A percentile compares a stretch with the other conserved stretches of the same genome.
Evolutionary conservation across 2,797 vertebrate species (phyloP).

Genomic region (Cyprinodon diabolis): DNA sequence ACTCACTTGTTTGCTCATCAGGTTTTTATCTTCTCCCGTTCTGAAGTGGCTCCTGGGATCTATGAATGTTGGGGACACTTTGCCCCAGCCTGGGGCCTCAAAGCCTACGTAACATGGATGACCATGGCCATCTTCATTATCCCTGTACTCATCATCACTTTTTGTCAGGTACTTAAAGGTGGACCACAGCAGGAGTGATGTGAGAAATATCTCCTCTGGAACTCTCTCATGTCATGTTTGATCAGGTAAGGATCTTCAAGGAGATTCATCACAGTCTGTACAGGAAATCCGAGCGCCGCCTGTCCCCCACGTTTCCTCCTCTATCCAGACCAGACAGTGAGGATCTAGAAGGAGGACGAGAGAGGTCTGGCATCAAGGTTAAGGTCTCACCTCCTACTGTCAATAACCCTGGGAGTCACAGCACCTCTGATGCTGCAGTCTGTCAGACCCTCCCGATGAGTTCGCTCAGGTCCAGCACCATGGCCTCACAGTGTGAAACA

Average conservation of each 20-base stretch:
- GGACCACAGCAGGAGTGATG: conserved; percentile 21
- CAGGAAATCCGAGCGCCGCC: conserved; percentile 69
- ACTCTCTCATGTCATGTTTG: neutral
- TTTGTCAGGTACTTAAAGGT: conserved; percentile 80
- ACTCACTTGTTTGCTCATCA: conserved; percentile 81
- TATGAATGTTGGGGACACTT: conserved; percentile 90
- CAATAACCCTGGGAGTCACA: conserved; percentile 18
- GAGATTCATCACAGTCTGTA: conserved; percentile 86
- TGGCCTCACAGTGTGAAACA: conserved; percentile 12
- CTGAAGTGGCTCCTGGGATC: conserved; percentile 78
- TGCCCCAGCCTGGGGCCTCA: conserved; percentile 86
- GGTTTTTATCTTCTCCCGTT: conserved; percentile 91
- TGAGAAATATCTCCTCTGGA: neutral
- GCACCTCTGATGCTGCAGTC: conserved; percentile 10
- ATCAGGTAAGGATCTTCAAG: conserved; percentile 85
- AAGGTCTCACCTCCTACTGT: conserved; percentile 23
- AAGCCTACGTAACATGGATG: conserved; percentile 92
- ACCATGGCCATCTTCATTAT: conserved; percentile 88
- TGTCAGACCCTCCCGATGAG: conserved; percentile 36
- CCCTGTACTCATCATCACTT: conserved; percentile 86
- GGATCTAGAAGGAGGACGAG: conserved; percentile 27
- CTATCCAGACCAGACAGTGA: conserved; percentile 42
- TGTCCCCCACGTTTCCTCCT: conserved; percentile 50
- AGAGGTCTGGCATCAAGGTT: conserved; percentile 19
- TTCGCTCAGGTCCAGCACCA: conserved; percentile 24